Evolutionary conservation across 35 echinoderm and acorn worm species (phyloP).

Genomic region (Anneissia japonica): DNA sequence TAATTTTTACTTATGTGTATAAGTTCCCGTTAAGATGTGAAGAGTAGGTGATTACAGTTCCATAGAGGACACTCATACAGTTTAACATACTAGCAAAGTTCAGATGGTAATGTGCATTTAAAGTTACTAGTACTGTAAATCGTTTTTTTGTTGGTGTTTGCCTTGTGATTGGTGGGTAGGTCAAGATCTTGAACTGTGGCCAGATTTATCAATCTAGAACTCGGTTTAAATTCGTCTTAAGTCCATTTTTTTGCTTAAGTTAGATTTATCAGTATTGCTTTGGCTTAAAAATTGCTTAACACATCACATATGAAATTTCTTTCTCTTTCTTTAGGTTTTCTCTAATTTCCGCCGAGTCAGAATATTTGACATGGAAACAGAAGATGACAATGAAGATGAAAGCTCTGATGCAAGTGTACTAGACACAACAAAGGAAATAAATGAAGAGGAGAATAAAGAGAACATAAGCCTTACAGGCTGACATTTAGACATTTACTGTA

Average conservation of each 20-base stretch:
- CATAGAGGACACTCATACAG: neutral
- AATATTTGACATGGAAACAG: slow-evolving; percentile 98
- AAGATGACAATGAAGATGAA: slow-evolving; percentile 78
- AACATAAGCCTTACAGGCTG: neutral
- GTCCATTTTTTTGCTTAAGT: no score
- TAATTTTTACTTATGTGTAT: neutral
- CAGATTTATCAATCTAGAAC: neutral
- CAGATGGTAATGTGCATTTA: no score
- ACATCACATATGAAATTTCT: no score
- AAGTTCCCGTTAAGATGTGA: neutral
- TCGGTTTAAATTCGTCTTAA: neutral
- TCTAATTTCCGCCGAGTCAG: slow-evolving; percentile 69
- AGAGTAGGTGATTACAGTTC: neutral
- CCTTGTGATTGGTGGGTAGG: neutral
- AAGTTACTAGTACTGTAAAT: neutral
- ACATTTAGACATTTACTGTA: neutral
- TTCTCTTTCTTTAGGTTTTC: slow-evolving; percentile 60
- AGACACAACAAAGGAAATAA: neutral
- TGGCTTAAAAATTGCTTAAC: no score
- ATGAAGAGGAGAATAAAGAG: neutral
- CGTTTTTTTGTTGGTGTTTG: neutral
- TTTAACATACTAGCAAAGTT: neutral
- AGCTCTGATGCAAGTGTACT: neutral
- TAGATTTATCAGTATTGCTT: no score
- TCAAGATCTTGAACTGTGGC: neutral